Conservation (phyloP, 1,140 invertebrate genomes). For the Pseudoatta argentina region DNA sequence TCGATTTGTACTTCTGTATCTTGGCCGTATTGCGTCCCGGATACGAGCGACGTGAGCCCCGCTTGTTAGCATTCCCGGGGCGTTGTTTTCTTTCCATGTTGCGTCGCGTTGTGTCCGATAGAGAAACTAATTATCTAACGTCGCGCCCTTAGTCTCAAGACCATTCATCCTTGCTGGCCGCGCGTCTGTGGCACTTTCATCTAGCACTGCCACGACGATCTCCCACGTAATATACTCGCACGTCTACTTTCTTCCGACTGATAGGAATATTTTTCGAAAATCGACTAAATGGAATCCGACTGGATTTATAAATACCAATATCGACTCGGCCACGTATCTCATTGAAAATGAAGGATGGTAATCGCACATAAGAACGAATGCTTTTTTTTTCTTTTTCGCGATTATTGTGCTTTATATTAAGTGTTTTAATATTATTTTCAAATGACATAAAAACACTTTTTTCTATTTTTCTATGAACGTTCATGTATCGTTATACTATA, state of each 20-base stretch:
- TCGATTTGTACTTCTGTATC: slow-evolving; percentile 67
- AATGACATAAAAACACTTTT: slow-evolving; percentile 20
- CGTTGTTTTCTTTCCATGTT: slow-evolving; percentile 67
- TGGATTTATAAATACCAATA: slow-evolving; percentile 4
- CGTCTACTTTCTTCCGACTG: slow-evolving; percentile 22
- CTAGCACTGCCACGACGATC: slow-evolving; percentile 18
- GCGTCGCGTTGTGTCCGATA: slow-evolving; percentile 73
- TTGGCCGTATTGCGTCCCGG: slow-evolving; percentile 38
- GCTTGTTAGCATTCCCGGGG: slow-evolving; percentile 70
- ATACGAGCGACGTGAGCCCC: slow-evolving; percentile 43
- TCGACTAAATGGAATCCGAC: background rate
- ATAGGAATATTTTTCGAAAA: slow-evolving; percentile 40
- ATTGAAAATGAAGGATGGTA: background rate
- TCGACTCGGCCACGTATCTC: background rate
- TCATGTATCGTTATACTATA: slow-evolving; percentile 69
- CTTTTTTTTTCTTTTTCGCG: slow-evolving; percentile 24
- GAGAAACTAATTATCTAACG: slow-evolving; percentile 81
- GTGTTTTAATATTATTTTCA: slow-evolving; percentile 72
- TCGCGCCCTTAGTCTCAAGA: slow-evolving; percentile 67
- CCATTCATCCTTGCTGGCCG: slow-evolving; percentile 69
- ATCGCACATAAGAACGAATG: slow-evolving; percentile 12
- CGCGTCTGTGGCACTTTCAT: slow-evolving; percentile 46
- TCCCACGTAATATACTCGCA: slow-evolving; percentile 18
- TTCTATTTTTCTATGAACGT: slow-evolving; percentile 65
- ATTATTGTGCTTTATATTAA: slow-evolving; percentile 52